phyloP scores from a whole-genome alignment of 2,797 vertebrate genomes.

The Cynodonichthys magdalenae region DNA sequence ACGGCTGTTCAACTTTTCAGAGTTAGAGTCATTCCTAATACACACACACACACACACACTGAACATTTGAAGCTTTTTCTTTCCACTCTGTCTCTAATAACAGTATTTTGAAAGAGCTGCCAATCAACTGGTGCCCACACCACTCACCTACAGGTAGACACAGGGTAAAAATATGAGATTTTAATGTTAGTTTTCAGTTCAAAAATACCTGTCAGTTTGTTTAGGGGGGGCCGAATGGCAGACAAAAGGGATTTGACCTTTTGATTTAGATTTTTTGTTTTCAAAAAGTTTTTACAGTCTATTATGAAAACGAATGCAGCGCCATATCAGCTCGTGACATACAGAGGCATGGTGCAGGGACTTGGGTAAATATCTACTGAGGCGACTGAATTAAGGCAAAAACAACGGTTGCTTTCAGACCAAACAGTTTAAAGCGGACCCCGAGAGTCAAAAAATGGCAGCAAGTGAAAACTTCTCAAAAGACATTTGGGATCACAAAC shows the following conservation, averaged over 20 bases:
- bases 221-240: conserved; percentile 17
- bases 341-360: neutral
- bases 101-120: conserved; percentile 61
- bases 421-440: neutral
- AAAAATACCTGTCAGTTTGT: conserved; percentile 35
- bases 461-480: too few relatives aligned
- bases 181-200: conserved; percentile 18
- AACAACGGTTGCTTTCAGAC: neutral
- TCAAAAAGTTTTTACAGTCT: conserved; percentile 8
- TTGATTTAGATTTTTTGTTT: conserved; percentile 8
- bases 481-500: too few relatives aligned
- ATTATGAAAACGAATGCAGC: too few relatives aligned
- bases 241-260: conserved; percentile 8
- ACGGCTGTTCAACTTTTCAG: conserved; percentile 19
- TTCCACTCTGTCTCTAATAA: conserved; percentile 63
- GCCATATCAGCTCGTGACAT: neutral
- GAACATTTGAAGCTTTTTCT: conserved; percentile 61
- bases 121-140: conserved; percentile 39
- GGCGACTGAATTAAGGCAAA: neutral
- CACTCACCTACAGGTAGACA: conserved; percentile 30
- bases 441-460: too few relatives aligned
- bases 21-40: conserved; percentile 26
- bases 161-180: conserved; percentile 7
- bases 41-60: conserved; percentile 13
- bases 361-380: neutral